Evolutionary conservation across 2,888 invertebrate species (phyloP), one percentile per base, ranked within the genome.

Genomic region (Agriopis marginaria): DNA sequence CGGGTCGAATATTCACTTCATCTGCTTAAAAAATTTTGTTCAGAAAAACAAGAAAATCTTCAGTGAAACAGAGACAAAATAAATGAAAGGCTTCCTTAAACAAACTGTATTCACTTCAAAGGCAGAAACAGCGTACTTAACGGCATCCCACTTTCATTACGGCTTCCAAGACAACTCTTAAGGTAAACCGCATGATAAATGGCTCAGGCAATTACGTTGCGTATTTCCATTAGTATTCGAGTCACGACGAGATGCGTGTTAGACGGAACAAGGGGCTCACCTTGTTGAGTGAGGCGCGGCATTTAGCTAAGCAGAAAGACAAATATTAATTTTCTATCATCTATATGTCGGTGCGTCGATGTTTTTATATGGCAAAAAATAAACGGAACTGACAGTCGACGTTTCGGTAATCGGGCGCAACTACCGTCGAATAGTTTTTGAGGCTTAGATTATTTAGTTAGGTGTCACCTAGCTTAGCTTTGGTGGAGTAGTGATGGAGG

Each of bases 151-250:
- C 69, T 71, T 66, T 62, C 64, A 68, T 68, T 64, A 61, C 63
- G 63, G 55, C 63, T 56, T 61, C 61, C 44, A 56, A 56, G 64
- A 64, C 58, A 56, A 54, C 58, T 68, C 60, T 53, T 60, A 32
- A 66, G 69, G 69, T 70, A 32, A 65, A 62, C 72, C 63, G 64
- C 70, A 70, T 77, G 76, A 77, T 77, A 73, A 77, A 77, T 73
- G 68, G 62, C 65, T 67, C 47, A 63, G 72, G 71, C 70, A 73
- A 76, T 75, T 75, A 73, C 73, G 62, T 58, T 65, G 63, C 68
- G 71, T 42, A 60, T 60, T 60, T 49, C 70, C 73, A 76, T 79
- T 76, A 76, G 75, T 72, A 80, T 79, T 80, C 79, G 60, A 64
- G 62, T 51, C 66, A 59, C 69, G 77, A 70, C 65, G 68, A 66